phyloP scores from a whole-genome alignment of 1,140 invertebrate genomes.

The Heliconius hewitsoni region DNA sequence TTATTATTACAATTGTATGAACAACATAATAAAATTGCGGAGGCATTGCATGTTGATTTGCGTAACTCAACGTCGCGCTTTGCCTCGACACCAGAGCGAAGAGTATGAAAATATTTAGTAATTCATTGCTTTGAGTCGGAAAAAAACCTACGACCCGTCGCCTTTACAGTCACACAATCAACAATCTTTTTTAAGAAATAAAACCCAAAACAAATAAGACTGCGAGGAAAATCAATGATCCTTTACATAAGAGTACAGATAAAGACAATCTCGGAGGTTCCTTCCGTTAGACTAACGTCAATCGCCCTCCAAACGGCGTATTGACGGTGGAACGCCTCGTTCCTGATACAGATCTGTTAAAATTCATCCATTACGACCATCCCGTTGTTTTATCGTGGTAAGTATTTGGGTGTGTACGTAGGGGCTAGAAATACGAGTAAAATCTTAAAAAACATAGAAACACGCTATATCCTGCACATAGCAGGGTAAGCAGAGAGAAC shows the following conservation, averaged over 20 bases:
- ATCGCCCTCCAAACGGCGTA: conserved; percentile 44
- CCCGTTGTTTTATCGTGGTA: conserved; percentile 62
- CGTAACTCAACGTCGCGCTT: no score
- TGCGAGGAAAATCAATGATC: conserved; percentile 27
- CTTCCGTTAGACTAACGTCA: conserved; percentile 31
- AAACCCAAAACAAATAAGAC: neutral
- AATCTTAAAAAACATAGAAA: no score
- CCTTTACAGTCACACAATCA: no score
- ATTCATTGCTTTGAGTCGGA: no score
- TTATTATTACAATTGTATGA: no score
- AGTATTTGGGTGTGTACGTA: conserved; percentile 40
- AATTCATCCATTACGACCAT: conserved; percentile 71
- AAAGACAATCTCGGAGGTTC: conserved; percentile 31
- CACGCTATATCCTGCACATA: neutral
- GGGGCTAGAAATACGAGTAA: conserved; percentile 18
- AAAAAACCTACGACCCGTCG: no score
- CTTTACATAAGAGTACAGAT: conserved; percentile 22
- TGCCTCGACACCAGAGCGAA: no score
- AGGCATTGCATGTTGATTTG: no score
- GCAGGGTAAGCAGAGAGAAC: no score
- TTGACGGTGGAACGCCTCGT: conserved; percentile 44
- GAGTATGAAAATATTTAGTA: no score
- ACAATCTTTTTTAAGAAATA: neutral
- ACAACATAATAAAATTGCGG: no score
- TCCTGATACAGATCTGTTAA: conserved; percentile 63